Evolutionary conservation across 2,888 invertebrate genomes (phyloP), one percentile per base, ranked within the genome.

Genomic region (Crioceris asparagi): DNA sequence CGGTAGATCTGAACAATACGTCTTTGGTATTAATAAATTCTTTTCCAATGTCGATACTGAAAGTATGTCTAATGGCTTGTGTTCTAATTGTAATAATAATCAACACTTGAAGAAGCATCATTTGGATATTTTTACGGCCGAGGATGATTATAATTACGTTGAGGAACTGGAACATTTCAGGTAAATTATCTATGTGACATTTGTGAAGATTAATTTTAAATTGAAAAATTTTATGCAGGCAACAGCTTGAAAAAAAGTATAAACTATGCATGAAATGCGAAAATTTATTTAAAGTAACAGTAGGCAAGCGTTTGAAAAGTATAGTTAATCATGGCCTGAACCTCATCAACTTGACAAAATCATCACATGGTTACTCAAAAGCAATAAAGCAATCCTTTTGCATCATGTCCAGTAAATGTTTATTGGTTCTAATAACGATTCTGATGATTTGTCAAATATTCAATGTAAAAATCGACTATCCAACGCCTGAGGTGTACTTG

Each of bases 51-150:
- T 53, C 44, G 66, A 57, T 31, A 40, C 45, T 40, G 43, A 40
- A 48, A 59, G 65, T 34, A 60, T 65, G 1, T 61, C 62, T 37
- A 82, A 79, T 66, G 80, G 80, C 1, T 69, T 91, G n/a, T 91
- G 91, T 61, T 70, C 71, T 39, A 70, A 71, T 57, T 91, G 91
- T 62, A 85, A 83, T 54, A 74, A 77, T 41, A 85, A 84, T 54
- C 87, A 88, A 60, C 76, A 79, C 41, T 59, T 84, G 17, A 90
- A 88, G 64, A 70, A 88, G 29, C 70, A 75, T 44, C 85, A 86
- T 59, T 64, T 90, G 44, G 78, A 86, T 2, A 74, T 77, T 52
- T 88, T 86, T 66, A 75, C 79, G 47, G 82, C 88, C 10, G 69
- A 76, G 55, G 71, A 72, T 60, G 80, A 83, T 55, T 74, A 70